These are phyloP conservation scores for Indicator indicator DNA, from an alignment of 2,113 vertebrate genomes.

Conservation along the genomic window DNA sequence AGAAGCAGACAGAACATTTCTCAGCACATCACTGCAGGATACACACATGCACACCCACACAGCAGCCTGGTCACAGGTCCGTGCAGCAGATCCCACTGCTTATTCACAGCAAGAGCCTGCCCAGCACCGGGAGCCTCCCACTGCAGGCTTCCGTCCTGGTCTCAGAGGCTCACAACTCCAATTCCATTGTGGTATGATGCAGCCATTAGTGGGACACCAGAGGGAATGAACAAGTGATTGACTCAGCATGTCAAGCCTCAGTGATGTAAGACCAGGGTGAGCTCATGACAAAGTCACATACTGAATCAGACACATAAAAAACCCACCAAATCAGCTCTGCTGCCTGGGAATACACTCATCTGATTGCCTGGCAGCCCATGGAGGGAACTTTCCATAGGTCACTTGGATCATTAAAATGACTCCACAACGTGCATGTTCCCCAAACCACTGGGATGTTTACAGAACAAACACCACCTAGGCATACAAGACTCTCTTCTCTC, in stretches of 20 bases:
- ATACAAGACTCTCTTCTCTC: not conserved
- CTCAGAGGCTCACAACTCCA: not conserved
- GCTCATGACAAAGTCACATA: not conserved
- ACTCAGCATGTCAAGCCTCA: not conserved
- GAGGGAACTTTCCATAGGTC: not conserved
- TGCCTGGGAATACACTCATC: not conserved
- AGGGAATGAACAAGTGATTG: not conserved
- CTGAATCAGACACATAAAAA: not conserved
- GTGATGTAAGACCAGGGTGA: not conserved
- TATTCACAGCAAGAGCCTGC: not conserved
- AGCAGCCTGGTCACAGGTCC: not conserved
- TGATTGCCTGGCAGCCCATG: not conserved
- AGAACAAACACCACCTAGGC: not conserved
- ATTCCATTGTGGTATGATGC: fast-evolving
- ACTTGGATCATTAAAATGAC: not conserved
- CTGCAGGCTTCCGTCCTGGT: not conserved
- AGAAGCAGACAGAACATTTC: not conserved
- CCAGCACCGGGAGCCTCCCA: not conserved
- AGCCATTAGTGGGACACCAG: not conserved
- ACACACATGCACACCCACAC: not conserved
- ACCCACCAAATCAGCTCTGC: not conserved
- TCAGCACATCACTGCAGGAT: not conserved
- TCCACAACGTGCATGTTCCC: not conserved
- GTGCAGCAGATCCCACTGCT: not conserved
- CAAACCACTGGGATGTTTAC: not conserved